Percentiles rank a stretch among this genome's conserved stretches.
phyloP scores from a whole-genome alignment of 92 coral and sea anemone genomes.

The Virgularia gustaviana region DNA sequence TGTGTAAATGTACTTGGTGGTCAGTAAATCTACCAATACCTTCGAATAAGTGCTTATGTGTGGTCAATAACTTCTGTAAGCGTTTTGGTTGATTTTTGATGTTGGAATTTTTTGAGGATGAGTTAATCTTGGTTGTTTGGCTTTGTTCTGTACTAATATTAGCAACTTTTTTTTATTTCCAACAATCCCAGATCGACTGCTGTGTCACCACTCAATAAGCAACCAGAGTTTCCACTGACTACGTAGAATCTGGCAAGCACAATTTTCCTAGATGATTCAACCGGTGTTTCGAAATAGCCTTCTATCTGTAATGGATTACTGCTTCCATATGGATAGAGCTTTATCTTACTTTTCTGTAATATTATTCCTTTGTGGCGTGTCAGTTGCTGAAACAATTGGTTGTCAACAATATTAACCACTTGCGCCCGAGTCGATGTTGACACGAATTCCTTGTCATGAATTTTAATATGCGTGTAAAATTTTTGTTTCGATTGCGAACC shows the following conservation, averaged over 20 bases:
- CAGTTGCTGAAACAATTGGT: not conserved
- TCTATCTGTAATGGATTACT: not conserved
- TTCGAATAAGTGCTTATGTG: not conserved
- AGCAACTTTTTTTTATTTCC: not conserved
- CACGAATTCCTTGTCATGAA: not conserved
- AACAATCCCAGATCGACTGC: not conserved
- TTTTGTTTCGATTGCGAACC: not conserved
- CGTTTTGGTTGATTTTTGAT: not conserved
- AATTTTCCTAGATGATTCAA: not conserved
- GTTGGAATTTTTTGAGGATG: not conserved
- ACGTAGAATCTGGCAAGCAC: not conserved
- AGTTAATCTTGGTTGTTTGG: not conserved
- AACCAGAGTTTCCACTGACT: not conserved
- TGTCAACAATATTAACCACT: not conserved
- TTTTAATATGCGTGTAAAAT: not conserved
- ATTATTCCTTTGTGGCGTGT: not conserved
- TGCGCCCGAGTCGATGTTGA: not conserved
- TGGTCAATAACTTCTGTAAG: not conserved
- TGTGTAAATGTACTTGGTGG: too few relatives aligned
- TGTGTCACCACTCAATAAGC: not conserved
- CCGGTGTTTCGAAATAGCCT: not conserved
- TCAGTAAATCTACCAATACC: too few relatives aligned
- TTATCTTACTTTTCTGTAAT: not conserved
- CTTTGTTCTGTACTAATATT: not conserved
- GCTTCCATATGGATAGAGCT: not conserved